Conservation (phyloP, 2,888 invertebrate genomes). For the Nephrotoma guestfalica region DNA sequence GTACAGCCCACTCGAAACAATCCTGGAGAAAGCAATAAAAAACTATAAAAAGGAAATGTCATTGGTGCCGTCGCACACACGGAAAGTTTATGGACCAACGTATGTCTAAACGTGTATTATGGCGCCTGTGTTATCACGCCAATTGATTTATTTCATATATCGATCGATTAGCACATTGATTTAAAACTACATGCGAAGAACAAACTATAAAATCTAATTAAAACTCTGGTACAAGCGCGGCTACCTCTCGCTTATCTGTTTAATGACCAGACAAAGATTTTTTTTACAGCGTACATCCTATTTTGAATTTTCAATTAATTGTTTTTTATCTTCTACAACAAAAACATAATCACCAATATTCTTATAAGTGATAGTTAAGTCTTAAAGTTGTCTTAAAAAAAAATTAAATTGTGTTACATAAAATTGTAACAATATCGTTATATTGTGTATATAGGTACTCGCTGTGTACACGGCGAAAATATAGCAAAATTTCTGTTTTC, state of each 20-base stretch:
- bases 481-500: not conserved
- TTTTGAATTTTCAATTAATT: not conserved
- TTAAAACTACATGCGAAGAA: not conserved
- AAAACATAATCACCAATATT: not conserved
- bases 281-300: not conserved
- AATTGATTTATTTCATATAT: not conserved
- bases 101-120: not conserved
- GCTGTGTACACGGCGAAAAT: not conserved
- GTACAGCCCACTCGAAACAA: conserved; percentile 37
- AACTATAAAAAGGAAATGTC: conserved; percentile 24
- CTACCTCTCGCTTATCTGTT: not conserved
- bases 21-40: conserved; percentile 23
- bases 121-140: not conserved
- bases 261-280: not conserved
- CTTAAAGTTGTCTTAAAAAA: not conserved
- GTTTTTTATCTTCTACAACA: not conserved
- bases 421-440: not conserved
- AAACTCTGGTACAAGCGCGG: not conserved
- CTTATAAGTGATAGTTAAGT: not conserved
- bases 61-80: not conserved
- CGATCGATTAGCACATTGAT: not conserved
- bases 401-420: not conserved
- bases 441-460: not conserved
- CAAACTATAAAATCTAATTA: not conserved
- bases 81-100: not conserved